A percentile compares a stretch with the other conserved stretches of the same genome.
Conservation (phyloP, 64 coral and sea anemone genomes). For the Montipora foliosa region DNA sequence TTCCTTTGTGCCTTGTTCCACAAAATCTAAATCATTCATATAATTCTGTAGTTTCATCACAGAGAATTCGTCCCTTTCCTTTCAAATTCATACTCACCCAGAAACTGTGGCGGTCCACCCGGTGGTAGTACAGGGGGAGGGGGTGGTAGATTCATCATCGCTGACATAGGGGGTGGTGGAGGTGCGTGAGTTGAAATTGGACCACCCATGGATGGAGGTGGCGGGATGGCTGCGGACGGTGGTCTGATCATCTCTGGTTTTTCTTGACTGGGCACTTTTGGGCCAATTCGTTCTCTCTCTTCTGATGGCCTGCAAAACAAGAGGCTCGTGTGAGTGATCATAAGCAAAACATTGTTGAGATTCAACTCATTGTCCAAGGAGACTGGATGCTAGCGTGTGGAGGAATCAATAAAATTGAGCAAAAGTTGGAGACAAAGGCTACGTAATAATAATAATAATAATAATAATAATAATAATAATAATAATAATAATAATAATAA, state of each 20-base stretch:
- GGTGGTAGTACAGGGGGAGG: conserved; percentile 86
- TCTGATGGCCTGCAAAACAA: conserved; percentile 78
- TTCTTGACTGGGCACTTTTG: conserved; percentile 70
- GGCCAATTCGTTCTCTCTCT: conserved; percentile 95
- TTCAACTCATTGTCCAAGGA: too few relatives aligned
- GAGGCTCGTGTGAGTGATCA: not conserved
- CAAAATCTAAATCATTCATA: too few relatives aligned
- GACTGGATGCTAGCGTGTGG: too few relatives aligned
- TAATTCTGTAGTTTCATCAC: too few relatives aligned
- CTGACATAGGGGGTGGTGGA: conserved; percentile 70
- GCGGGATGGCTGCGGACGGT: conserved; percentile 60
- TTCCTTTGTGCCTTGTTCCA: too few relatives aligned
- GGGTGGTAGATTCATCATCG: conserved; percentile 81
- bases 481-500: too few relatives aligned
- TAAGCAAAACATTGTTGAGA: not conserved
- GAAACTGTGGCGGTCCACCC: conserved; percentile 73
- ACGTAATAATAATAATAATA: too few relatives aligned
- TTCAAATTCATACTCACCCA: conserved; percentile 69
- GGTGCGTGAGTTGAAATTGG: conserved; percentile 21
- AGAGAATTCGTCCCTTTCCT: not conserved
- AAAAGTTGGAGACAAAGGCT: too few relatives aligned
- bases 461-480: too few relatives aligned
- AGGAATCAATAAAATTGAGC: too few relatives aligned
- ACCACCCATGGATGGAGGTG: conserved; percentile 38
- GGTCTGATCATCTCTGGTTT: conserved; percentile 30